Conservation (phyloP, 2,113 vertebrate genomes). For the Melanocharis versteri region DNA sequence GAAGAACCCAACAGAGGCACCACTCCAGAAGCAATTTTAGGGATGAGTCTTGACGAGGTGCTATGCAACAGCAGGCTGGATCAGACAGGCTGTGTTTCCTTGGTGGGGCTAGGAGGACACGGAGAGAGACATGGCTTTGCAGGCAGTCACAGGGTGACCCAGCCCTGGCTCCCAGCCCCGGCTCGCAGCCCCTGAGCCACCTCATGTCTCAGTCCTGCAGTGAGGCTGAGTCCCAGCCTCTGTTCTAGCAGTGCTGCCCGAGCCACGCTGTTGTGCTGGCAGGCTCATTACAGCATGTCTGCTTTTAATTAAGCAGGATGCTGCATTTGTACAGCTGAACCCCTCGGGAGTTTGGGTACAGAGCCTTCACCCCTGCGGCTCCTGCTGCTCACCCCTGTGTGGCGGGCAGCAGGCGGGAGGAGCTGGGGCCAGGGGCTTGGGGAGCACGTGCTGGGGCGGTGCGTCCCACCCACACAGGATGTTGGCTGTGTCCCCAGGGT, state of each 20-base stretch:
- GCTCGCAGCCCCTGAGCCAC: background rate
- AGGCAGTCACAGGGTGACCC: background rate
- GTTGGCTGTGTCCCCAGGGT: background rate
- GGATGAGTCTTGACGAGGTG: background rate
- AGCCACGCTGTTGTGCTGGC: background rate
- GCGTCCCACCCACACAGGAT: fast-evolving
- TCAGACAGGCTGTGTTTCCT: background rate
- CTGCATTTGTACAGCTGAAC: background rate
- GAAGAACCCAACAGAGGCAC: background rate
- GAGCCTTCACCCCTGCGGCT: fast-evolving
- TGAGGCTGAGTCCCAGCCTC: background rate
- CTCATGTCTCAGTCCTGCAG: background rate
- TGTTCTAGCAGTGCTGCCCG: fast-evolving
- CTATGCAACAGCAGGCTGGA: background rate
- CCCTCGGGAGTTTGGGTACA: background rate
- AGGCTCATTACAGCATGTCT: background rate
- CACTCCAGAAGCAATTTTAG: background rate
- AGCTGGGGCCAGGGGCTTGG: background rate
- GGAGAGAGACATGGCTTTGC: fast-evolving
- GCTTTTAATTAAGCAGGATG: background rate
- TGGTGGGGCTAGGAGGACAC: background rate
- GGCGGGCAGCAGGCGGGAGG: fast-evolving
- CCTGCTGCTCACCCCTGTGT: background rate
- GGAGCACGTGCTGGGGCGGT: fast-evolving
- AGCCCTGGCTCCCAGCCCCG: background rate